Percentiles rank a stretch among this genome's conserved stretches.
Evolutionary conservation across 2,888 invertebrate genomes (phyloP).

Genomic region (Calliopum simillimum): DNA sequence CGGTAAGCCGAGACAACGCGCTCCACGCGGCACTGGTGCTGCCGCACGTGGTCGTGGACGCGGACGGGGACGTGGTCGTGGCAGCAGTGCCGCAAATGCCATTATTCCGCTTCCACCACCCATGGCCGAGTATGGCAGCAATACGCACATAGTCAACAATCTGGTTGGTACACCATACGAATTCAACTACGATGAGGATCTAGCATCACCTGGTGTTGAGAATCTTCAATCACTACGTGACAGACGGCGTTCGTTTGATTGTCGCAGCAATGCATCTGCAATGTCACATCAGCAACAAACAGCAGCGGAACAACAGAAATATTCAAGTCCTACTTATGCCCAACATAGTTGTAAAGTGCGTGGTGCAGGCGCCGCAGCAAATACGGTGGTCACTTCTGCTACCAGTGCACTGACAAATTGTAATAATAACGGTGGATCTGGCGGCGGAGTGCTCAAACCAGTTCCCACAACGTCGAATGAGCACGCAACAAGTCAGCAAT

Average conservation of each 20-base stretch:
- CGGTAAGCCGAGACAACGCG: conserved; percentile 63
- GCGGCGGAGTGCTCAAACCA: conserved; percentile 60
- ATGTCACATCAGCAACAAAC: conserved; percentile 31
- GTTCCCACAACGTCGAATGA: conserved; percentile 65
- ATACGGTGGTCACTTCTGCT: conserved; percentile 38
- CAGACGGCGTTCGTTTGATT: conserved; percentile 80
- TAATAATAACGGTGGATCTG: conserved; percentile 43
- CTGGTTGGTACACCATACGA: conserved; percentile 89
- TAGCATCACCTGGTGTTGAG: conserved; percentile 81
- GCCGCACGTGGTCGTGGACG: conserved; percentile 60
- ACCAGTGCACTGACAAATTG: conserved; percentile 46
- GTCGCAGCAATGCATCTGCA: conserved; percentile 65
- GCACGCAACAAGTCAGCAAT: conserved; percentile 55
- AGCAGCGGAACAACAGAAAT: conserved; percentile 47
- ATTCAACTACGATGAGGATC: conserved; percentile 86
- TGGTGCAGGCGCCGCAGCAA: conserved; percentile 41
- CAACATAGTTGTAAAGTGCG: conserved; percentile 55
- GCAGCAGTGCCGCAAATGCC: conserved; percentile 57
- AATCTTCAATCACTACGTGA: conserved; percentile 84
- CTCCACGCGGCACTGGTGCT: conserved; percentile 60
- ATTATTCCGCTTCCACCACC: conserved; percentile 58
- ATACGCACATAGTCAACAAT: conserved; percentile 77
- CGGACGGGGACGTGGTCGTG: conserved; percentile 68
- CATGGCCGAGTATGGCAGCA: conserved; percentile 67
- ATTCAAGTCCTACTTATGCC: conserved; percentile 57